Evolutionary conservation across 2,888 invertebrate species (phyloP).

Genomic region (Mimachlamys varia): DNA sequence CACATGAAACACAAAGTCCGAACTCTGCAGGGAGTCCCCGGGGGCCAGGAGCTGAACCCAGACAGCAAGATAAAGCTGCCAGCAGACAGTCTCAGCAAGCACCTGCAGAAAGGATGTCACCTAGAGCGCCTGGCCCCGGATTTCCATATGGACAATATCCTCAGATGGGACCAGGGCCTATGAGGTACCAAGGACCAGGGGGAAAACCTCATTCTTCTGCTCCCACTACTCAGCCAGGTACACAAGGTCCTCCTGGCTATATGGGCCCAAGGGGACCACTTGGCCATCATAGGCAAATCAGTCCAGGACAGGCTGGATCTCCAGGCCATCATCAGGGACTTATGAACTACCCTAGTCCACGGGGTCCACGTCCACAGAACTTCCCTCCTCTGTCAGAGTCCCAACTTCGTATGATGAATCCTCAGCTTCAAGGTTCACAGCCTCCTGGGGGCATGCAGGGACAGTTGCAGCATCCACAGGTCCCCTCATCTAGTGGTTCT

Average conservation of each 20-base stretch:
- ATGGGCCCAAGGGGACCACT: slow-evolving; percentile 48
- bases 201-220: slow-evolving; percentile 42
- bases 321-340: slow-evolving; percentile 36
- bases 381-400: slow-evolving; percentile 43
- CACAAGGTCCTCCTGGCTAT: slow-evolving; percentile 37
- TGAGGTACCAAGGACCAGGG: slow-evolving; percentile 38
- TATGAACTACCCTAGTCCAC: slow-evolving; percentile 36
- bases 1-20: slow-evolving; percentile 8
- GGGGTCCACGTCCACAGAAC: slow-evolving; percentile 47
- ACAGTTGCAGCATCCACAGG: slow-evolving; percentile 40
- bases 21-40: slow-evolving; percentile 25
- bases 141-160: slow-evolving; percentile 19
- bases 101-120: background rate
- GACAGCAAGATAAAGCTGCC: background rate
- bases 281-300: slow-evolving; percentile 41
- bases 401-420: slow-evolving; percentile 36
- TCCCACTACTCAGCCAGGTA: background rate
- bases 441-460: background rate
- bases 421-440: slow-evolving; percentile 18
- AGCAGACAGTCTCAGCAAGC: slow-evolving; percentile 36
- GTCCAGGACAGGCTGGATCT: slow-evolving; percentile 43
- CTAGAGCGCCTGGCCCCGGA: slow-evolving; percentile 5
- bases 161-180: background rate
- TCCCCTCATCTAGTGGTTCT: background rate
- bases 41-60: slow-evolving; percentile 15